These are phyloP conservation scores for Rachycentron canadum DNA, from an alignment of 2,797 vertebrate species.

Conservation along the genomic window DNA sequence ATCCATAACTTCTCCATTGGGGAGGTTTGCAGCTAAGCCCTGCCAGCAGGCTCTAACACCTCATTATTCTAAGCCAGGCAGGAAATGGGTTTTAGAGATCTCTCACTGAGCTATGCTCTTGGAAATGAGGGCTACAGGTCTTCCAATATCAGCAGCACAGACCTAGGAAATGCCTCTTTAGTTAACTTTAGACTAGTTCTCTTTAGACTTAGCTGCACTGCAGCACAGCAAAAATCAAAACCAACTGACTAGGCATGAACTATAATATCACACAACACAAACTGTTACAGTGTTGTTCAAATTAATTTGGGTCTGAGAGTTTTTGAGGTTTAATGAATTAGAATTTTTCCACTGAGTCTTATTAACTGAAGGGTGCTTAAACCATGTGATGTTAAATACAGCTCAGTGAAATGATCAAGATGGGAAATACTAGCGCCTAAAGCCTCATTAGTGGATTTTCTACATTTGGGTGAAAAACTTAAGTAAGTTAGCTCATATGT, in stretches of 20 bases:
- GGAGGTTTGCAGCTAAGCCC: conserved; percentile 62
- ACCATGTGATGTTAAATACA: conserved; percentile 59
- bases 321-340: conserved; percentile 61
- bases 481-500: conserved; percentile 29
- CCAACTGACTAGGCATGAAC: conserved; percentile 8
- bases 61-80: conserved; percentile 79
- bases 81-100: conserved; percentile 77
- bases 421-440: conserved; percentile 58
- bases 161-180: conserved; percentile 48
- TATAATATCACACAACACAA: conserved; percentile 44
- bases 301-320: conserved; percentile 61
- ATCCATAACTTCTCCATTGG: conserved; percentile 72
- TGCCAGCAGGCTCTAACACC: conserved; percentile 75
- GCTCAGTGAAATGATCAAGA: conserved; percentile 57
- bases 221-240: conserved; percentile 31
- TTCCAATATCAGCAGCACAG: conserved; percentile 51
- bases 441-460: conserved; percentile 63
- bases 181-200: conserved; percentile 4
- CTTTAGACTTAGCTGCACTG: conserved; percentile 26
- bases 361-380: conserved; percentile 66
- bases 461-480: conserved; percentile 44
- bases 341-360: conserved; percentile 56
- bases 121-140: conserved; percentile 63
- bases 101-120: conserved; percentile 61
- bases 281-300: conserved; percentile 45